phyloP scores from a whole-genome alignment of 1,140 invertebrate genomes.

The Paraescarpia echinospica region DNA sequence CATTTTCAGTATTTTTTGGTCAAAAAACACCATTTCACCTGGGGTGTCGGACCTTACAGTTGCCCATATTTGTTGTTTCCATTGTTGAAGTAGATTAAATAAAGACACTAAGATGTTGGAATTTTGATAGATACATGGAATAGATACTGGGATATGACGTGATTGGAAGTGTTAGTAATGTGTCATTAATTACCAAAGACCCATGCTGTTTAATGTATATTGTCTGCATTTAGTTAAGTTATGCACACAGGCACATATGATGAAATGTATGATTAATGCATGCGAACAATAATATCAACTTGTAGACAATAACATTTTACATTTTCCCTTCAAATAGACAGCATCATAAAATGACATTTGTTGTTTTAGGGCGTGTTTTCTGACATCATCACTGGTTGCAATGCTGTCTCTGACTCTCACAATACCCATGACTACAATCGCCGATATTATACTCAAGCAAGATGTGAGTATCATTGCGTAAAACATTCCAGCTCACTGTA shows the following conservation, averaged over 20 bases:
- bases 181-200: slow-evolving; percentile 29
- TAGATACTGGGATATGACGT: slow-evolving; percentile 18
- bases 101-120: neutral
- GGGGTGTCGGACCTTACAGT: too few species aligned
- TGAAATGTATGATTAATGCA: neutral
- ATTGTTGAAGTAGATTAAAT: neutral
- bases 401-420: slow-evolving; percentile 80
- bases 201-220: slow-evolving; percentile 15
- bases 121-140: neutral
- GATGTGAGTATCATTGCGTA: slow-evolving; percentile 28
- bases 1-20: too few species aligned
- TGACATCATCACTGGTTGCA: slow-evolving; percentile 83
- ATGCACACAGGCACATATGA: slow-evolving; percentile 17
- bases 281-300: neutral
- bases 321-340: too few species aligned
- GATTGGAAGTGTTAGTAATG: slow-evolving; percentile 30
- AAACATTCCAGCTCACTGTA: neutral
- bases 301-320: neutral
- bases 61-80: neutral
- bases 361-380: slow-evolving; percentile 74
- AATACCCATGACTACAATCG: slow-evolving; percentile 82
- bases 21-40: too few species aligned
- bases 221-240: neutral
- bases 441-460: slow-evolving; percentile 76
- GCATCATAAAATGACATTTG: neutral